Conservation (phyloP, 2,888 invertebrate genomes). For the Monopis laevigella region DNA sequence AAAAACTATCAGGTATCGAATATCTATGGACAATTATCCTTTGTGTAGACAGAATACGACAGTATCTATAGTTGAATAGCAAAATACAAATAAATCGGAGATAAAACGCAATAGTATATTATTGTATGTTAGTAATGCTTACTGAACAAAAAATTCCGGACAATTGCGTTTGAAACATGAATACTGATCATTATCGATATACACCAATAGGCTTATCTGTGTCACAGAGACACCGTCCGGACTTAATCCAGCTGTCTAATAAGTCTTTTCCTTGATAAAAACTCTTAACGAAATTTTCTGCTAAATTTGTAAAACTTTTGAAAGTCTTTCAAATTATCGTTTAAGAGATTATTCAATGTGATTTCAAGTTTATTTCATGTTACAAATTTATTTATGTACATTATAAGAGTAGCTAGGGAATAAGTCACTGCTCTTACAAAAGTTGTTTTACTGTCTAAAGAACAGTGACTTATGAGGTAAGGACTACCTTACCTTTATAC, state of each 20-base stretch:
- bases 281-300: constrained; percentile 21
- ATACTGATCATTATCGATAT: constrained; percentile 59
- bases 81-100: constrained; percentile 45
- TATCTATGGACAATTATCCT: constrained; percentile 59
- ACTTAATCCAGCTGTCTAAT: constrained; percentile 42
- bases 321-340: too few species aligned
- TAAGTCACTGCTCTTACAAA: too few species aligned
- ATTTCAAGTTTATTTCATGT: too few species aligned
- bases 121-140: constrained; percentile 33
- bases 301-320: constrained; percentile 11
- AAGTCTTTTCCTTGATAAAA: constrained; percentile 49
- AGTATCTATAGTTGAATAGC: constrained; percentile 48
- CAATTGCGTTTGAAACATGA: constrained; percentile 56
- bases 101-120: constrained; percentile 59
- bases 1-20: constrained; percentile 52
- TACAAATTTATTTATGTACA: too few species aligned
- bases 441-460: too few species aligned
- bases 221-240: constrained; percentile 48
- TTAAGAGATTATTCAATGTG: too few species aligned
- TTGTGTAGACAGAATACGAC: constrained; percentile 43
- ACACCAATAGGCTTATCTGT: constrained; percentile 49
- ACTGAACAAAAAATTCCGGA: constrained; percentile 41
- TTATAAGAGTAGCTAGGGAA: too few species aligned
- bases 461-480: too few species aligned
- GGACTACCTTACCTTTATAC: too few species aligned